These are phyloP conservation scores for Nestor notabilis DNA, from an alignment of 2,113 vertebrate species.

Conservation along the genomic window DNA sequence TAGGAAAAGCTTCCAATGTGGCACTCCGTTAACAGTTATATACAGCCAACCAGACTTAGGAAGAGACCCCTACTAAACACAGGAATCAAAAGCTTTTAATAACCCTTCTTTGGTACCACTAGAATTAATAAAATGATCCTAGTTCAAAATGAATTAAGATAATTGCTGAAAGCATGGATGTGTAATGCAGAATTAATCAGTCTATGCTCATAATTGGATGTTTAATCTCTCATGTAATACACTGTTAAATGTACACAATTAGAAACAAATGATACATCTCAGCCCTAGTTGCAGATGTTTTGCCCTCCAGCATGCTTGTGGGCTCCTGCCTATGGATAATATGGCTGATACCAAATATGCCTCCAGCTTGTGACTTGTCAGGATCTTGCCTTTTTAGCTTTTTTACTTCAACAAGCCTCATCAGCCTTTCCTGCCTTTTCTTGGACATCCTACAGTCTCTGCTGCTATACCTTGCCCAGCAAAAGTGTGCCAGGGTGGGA, in stretches of 20 bases:
- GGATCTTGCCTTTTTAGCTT: background rate
- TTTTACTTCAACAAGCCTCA: background rate
- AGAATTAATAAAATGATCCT: constrained; percentile 20
- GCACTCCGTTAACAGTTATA: background rate
- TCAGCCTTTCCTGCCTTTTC: background rate
- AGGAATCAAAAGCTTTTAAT: background rate
- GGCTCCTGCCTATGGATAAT: background rate
- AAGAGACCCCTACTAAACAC: background rate
- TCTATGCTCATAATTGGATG: background rate
- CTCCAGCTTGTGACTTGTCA: background rate
- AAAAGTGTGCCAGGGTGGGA: background rate
- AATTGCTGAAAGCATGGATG: background rate
- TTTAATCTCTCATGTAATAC: constrained; percentile 28
- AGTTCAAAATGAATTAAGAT: constrained; percentile 1
- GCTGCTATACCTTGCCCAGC: background rate
- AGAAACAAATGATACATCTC: background rate
- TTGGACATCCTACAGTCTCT: background rate
- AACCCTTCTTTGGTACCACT: background rate
- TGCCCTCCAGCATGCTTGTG: background rate
- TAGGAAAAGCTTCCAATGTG: background rate
- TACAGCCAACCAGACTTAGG: background rate
- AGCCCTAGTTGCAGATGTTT: background rate
- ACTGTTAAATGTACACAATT: constrained; percentile 20
- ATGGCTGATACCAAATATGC: background rate
- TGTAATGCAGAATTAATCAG: constrained; percentile 13